phyloP scores from a whole-genome alignment of 2,113 vertebrate genomes.

The Oophaga pumilio region DNA sequence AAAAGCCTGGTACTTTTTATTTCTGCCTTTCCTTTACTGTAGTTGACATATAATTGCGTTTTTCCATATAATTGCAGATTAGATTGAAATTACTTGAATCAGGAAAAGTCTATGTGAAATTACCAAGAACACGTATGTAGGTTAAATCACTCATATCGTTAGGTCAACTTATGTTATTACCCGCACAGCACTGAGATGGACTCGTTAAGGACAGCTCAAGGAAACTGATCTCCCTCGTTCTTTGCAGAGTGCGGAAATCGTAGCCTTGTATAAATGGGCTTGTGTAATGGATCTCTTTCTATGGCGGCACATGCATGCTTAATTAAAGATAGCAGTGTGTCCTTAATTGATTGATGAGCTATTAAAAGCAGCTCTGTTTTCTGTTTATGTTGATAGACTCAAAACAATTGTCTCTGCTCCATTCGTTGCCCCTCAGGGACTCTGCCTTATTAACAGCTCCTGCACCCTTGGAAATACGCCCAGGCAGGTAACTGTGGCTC shows the following conservation, averaged over 20 bases:
- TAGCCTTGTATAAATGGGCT: background rate
- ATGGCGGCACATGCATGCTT: constrained; percentile 19
- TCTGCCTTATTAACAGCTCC: constrained; percentile 43
- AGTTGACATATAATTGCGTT: background rate
- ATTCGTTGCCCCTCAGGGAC: constrained; percentile 39
- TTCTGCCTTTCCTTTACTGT: background rate
- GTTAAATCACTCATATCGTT: background rate
- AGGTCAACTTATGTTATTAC: background rate
- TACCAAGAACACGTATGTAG: background rate
- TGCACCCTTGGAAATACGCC: constrained; percentile 27
- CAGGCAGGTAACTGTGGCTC: constrained; percentile 34
- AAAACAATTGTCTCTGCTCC: constrained; percentile 55
- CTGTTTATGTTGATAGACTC: constrained; percentile 57
- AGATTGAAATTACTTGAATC: background rate
- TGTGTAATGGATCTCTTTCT: constrained; percentile 27
- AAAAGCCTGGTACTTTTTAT: background rate
- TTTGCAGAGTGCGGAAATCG: background rate
- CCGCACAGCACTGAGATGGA: background rate
- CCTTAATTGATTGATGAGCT: constrained; percentile 56
- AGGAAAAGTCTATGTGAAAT: background rate
- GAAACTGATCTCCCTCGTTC: background rate
- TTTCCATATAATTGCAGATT: background rate
- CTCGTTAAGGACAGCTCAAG: background rate
- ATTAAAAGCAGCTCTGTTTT: constrained; percentile 58
- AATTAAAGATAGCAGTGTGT: constrained; percentile 51